Percentiles rank a stretch among this genome's conserved stretches.
These are phyloP conservation scores for Periplaneta americana DNA, from an alignment of 1,140 invertebrate genomes.

Conservation along the genomic window DNA sequence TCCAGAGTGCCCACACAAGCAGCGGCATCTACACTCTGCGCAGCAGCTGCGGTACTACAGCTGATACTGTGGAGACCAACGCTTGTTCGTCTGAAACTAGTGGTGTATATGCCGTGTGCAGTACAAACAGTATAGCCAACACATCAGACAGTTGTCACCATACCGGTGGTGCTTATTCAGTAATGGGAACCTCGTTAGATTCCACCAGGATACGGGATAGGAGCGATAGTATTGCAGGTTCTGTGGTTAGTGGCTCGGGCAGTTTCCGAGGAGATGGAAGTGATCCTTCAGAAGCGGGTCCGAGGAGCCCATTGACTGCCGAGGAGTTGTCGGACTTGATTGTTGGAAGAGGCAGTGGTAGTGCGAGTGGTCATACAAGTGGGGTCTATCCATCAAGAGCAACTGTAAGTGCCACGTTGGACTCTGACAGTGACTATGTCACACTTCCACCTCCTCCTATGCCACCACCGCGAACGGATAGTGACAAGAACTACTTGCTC, in stretches of 20 bases:
- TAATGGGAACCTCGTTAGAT: background rate
- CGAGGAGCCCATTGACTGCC: constrained; percentile 66
- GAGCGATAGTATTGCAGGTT: constrained; percentile 43
- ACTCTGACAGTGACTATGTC: constrained; percentile 85
- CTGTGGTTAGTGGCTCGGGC: constrained; percentile 62
- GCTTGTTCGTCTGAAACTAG: constrained; percentile 41
- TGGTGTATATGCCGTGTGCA: constrained; percentile 33
- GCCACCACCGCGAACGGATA: constrained; percentile 55
- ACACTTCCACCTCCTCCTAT: constrained; percentile 60
- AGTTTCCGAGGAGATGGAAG: constrained; percentile 82
- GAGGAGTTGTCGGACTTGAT: constrained; percentile 77
- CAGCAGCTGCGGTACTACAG: constrained; percentile 39
- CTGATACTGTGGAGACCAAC: constrained; percentile 29
- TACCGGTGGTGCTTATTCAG: background rate
- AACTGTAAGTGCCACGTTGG: constrained; percentile 73
- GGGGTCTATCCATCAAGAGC: constrained; percentile 69
- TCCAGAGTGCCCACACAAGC: constrained; percentile 43
- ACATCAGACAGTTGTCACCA: background rate
- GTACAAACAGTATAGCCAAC: constrained; percentile 3
- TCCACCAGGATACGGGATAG: constrained; percentile 19
- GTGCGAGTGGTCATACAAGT: constrained; percentile 29
- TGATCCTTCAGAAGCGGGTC: constrained; percentile 66
- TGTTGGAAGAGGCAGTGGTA: constrained; percentile 50
- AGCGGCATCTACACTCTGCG: constrained; percentile 44
- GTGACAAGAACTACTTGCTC: constrained; percentile 36